Conservation (phyloP, 2,888 invertebrate species). For the Piscicola geometra region DNA sequence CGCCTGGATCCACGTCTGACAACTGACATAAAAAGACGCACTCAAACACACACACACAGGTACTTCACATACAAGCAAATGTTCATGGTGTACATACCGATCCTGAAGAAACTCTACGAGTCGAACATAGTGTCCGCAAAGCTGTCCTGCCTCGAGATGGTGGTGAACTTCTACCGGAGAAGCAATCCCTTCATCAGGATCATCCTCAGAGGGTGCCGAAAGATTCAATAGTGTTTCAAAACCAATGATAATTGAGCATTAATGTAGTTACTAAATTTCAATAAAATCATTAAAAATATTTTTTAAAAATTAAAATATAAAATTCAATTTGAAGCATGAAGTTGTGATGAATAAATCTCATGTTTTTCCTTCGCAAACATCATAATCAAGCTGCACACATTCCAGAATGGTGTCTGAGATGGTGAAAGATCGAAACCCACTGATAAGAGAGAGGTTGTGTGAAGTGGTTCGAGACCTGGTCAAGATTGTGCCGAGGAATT, state of each 20-base stretch:
- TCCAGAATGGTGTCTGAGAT: not conserved
- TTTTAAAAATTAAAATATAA: too few species aligned
- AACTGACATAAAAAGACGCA: too few species aligned
- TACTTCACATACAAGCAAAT: slow-evolving; percentile 3
- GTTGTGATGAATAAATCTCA: too few species aligned
- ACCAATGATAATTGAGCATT: too few species aligned
- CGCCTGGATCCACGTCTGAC: too few species aligned
- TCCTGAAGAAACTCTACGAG: not conserved
- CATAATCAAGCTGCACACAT: too few species aligned
- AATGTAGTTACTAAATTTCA: too few species aligned
- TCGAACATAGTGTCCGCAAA: not conserved
- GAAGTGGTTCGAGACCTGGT: not conserved
- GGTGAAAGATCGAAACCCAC: not conserved
- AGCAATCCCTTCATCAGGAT: not conserved
- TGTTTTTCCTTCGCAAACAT: too few species aligned
- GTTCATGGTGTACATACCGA: not conserved
- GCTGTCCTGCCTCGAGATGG: not conserved
- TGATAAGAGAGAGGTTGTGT: not conserved
- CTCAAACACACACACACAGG: too few species aligned
- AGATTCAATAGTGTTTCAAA: too few species aligned
- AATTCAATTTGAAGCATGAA: too few species aligned
- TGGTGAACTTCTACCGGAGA: not conserved
- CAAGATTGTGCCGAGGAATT: not conserved
- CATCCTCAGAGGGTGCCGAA: not conserved
- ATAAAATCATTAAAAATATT: too few species aligned